These are phyloP conservation scores for Orchestes rusci DNA, from an alignment of 2,888 invertebrate genomes.

Conservation along the genomic window DNA sequence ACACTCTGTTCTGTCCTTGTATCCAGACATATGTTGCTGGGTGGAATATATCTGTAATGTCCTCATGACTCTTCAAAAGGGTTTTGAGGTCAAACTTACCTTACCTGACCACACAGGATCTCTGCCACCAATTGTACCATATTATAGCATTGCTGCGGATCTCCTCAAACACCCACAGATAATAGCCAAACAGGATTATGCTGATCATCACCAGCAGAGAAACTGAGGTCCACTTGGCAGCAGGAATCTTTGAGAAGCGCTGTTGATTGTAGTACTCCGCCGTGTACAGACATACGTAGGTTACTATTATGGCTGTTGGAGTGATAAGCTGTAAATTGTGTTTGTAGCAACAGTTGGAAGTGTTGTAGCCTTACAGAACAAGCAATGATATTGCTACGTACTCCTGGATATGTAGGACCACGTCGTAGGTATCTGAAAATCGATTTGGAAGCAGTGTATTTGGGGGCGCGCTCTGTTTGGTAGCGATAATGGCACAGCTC, in stretches of 20 bases:
- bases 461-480: slow-evolving; percentile 55
- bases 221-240: slow-evolving; percentile 46
- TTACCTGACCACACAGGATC: slow-evolving; percentile 46
- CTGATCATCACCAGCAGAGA: slow-evolving; percentile 46
- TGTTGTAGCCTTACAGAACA: slow-evolving; percentile 45
- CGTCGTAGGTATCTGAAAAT: slow-evolving; percentile 52
- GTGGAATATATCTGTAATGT: slow-evolving; percentile 18
- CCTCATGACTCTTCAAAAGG: background rate
- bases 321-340: slow-evolving; percentile 49
- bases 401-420: slow-evolving; percentile 36
- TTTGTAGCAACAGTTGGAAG: too few species aligned
- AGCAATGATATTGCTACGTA: slow-evolving; percentile 49
- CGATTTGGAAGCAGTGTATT: slow-evolving; percentile 51
- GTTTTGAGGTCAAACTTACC: background rate
- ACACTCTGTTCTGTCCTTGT: slow-evolving; percentile 12
- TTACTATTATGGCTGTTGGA: slow-evolving; percentile 49
- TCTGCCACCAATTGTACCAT: slow-evolving; percentile 52
- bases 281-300: slow-evolving; percentile 47
- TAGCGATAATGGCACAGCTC: slow-evolving; percentile 67
- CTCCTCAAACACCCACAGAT: slow-evolving; percentile 48
- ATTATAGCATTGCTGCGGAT: slow-evolving; percentile 46
- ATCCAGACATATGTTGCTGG: slow-evolving; percentile 17
- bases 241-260: slow-evolving; percentile 44
- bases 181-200: slow-evolving; percentile 47
- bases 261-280: slow-evolving; percentile 47